Evolutionary conservation across 2,888 invertebrate genomes (phyloP), one percentile per base, ranked within the genome.

Genomic region (Hirtodrosophila histrioides): DNA sequence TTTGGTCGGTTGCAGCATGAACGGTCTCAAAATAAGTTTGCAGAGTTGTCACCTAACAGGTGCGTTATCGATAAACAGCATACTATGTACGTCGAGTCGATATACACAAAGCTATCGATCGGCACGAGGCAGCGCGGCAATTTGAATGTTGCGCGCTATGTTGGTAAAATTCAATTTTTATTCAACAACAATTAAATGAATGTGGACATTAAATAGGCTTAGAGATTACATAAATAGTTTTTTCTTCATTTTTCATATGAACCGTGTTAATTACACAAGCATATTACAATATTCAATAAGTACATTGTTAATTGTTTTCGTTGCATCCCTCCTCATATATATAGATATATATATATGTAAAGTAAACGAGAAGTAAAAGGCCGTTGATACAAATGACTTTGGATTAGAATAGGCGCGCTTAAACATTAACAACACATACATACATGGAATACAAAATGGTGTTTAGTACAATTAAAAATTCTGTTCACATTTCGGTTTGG

Each of bases 401-500:
- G 76, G 79, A 75, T 85, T 82, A 81, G 75, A 62, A 74, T 86
- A 66, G 86, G 78, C 82, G 78, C 78, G 62, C 82, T 85, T 87
- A 82, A 80, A 57, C 62, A 69, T 87, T 82, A 82, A 81, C 86
- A 78, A 82, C 75, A 72, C 61, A 81, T 86, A 79, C 70, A 79
- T 75, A 79, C 79, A 70, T 74, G 69, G 82, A 86, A 82, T 86
- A 82, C 82, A 82, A 82, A 87, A 85, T 81, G 81, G 81, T 82
- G 81, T 78, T 87, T 85, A 81, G 82, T 86, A 87, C 60, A 87
- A 86, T 87, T 87, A 82, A 87, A 82, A 87, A 87, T 82, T 85
- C 86, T 82, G 69, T 82, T 87, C 87, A 87, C 82, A 85, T 87
- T 85, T 84, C 75, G 67, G 78, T 87, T 86, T 86, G 78, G 81